phyloP scores from a whole-genome alignment of 2,797 vertebrate genomes.

The Carapus acus region DNA sequence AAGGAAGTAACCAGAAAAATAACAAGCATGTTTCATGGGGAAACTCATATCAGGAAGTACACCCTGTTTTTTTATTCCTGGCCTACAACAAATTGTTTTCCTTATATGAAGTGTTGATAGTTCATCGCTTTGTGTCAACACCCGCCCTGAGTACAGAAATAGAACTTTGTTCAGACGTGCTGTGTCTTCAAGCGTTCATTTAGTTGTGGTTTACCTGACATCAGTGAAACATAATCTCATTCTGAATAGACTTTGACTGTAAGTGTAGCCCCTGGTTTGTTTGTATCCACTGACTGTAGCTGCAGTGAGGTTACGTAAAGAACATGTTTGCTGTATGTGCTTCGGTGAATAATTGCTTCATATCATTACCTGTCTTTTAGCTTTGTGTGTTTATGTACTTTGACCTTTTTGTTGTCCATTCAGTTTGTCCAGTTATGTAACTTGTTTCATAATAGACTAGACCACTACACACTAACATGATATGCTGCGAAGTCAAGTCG shows the following conservation, averaged over 20 bases:
- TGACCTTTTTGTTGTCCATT: neutral
- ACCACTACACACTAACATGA: neutral
- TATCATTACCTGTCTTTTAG: neutral
- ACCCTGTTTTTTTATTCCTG: constrained; percentile 47
- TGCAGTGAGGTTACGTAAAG: constrained; percentile 5
- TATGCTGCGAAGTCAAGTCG: too few relatives aligned
- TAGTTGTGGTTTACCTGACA: too few relatives aligned
- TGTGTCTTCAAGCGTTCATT: too few relatives aligned
- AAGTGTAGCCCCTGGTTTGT: too few relatives aligned
- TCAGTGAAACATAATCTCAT: too few relatives aligned
- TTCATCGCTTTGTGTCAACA: too few relatives aligned
- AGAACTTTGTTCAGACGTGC: too few relatives aligned
- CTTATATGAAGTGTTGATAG: neutral
- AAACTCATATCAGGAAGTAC: constrained; percentile 71
- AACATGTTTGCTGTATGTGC: neutral
- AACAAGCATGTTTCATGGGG: constrained; percentile 37
- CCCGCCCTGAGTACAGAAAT: too few relatives aligned
- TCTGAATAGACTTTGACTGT: too few relatives aligned
- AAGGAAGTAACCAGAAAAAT: constrained; percentile 55
- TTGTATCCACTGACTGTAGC: too few relatives aligned
- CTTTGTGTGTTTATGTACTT: neutral
- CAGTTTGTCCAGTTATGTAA: constrained; percentile 1
- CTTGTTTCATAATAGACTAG: too few relatives aligned
- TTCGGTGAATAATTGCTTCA: neutral
- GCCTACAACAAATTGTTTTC: constrained; percentile 20